Evolutionary conservation across 2,888 invertebrate genomes (phyloP).

Genomic region (Spatulosminthurus flaviceps): DNA sequence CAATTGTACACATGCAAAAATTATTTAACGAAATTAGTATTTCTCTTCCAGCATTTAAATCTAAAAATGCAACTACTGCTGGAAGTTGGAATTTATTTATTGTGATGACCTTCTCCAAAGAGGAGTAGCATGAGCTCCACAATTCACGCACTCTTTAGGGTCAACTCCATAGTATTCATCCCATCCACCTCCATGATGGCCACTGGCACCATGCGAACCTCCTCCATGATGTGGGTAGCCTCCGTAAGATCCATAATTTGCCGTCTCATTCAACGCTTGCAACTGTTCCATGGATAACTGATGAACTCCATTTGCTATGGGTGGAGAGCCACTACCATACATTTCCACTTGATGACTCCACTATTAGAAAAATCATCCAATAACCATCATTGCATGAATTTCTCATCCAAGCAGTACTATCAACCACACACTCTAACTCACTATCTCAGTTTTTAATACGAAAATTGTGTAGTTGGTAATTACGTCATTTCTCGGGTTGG

Average conservation of each 20-base stretch:
- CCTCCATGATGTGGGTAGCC: constrained; percentile 39
- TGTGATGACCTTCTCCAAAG: constrained; percentile 68
- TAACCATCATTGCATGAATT: too few species aligned
- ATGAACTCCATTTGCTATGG: constrained; percentile 33
- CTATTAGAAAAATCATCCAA: constrained; percentile 26
- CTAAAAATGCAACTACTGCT: constrained; percentile 23
- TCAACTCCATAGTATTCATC: constrained; percentile 57
- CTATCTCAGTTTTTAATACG: neutral
- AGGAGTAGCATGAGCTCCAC: constrained; percentile 71
- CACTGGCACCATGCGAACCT: constrained; percentile 1
- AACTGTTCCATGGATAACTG: constrained; percentile 45
- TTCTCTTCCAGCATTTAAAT: neutral
- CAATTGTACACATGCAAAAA: neutral
- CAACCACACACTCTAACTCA: neutral
- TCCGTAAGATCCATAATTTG: constrained; percentile 35
- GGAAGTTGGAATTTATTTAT: constrained; percentile 49
- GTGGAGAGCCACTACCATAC: constrained; percentile 35
- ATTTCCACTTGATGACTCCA: constrained; percentile 42
- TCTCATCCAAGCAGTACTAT: too few species aligned
- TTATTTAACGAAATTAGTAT: neutral
- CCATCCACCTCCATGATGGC: constrained; percentile 40
- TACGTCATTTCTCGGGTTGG: constrained; percentile 49
- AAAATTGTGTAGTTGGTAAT: neutral
- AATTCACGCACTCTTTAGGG: constrained; percentile 69
- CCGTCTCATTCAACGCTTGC: constrained; percentile 35